Evolutionary conservation across 1,140 invertebrate genomes (phyloP).

Genomic region (Aphis gossypii): DNA sequence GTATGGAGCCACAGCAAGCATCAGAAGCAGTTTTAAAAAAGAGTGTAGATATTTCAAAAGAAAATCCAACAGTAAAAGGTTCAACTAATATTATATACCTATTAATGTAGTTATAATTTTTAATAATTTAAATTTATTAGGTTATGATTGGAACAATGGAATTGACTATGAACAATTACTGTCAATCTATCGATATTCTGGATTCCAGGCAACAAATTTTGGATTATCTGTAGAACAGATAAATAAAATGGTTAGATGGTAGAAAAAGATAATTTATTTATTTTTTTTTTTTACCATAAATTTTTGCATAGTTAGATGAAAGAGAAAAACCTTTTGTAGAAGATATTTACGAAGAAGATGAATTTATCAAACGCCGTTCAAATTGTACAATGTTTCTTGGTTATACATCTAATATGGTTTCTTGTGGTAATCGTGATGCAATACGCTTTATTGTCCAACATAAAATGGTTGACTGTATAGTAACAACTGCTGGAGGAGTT

Average conservation of each 20-base stretch:
- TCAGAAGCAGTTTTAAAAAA: conserved; percentile 52
- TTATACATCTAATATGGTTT: conserved; percentile 98
- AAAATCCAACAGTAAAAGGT: conserved; percentile 30
- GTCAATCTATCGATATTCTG: conserved; percentile 79
- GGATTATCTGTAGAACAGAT: conserved; percentile 90
- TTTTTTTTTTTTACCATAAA: not conserved
- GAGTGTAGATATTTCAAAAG: conserved; percentile 23
- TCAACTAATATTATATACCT: not conserved
- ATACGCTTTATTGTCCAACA: conserved; percentile 90
- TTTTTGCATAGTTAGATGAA: conserved; percentile 66
- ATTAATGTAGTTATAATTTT: not conserved
- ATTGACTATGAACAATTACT: conserved; percentile 88
- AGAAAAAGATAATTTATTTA: conserved; percentile 23
- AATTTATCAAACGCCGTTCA: conserved; percentile 77
- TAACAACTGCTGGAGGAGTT: conserved; percentile 96
- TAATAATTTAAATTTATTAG: conserved; percentile 62
- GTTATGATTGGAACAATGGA: conserved; percentile 94
- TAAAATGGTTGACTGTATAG: conserved; percentile 92
- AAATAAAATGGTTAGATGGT: conserved; percentile 82
- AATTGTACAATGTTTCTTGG: conserved; percentile 97
- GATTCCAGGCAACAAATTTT: conserved; percentile 97
- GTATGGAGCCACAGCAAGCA: conserved; percentile 42
- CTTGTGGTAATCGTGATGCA: conserved; percentile 91
- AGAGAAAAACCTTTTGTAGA: conserved; percentile 74
- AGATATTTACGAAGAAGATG: conserved; percentile 77